Conservation (phyloP, 2,113 vertebrate species). For the Ibidorhyncha struthersii region DNA sequence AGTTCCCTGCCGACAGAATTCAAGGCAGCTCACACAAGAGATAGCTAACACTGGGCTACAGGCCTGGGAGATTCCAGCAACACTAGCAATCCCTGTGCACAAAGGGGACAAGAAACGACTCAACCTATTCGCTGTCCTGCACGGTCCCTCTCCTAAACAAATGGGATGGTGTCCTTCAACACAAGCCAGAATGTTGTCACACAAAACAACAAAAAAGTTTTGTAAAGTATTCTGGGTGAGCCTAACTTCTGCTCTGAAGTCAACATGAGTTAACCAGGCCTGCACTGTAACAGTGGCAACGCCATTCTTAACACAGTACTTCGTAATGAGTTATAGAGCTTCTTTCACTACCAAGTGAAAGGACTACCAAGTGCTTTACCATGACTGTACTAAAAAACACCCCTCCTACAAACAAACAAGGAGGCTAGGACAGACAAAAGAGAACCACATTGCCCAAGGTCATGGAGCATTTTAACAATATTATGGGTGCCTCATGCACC, state of each 20-base stretch:
- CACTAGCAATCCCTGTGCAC: background rate
- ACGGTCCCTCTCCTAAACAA: background rate
- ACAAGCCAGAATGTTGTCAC: background rate
- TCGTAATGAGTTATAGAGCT: background rate
- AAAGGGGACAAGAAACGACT: background rate
- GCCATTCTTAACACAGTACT: background rate
- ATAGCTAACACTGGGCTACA: background rate
- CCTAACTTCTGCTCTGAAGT: background rate
- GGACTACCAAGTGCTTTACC: background rate
- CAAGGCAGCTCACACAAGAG: background rate
- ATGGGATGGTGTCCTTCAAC: background rate
- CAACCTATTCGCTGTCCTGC: background rate
- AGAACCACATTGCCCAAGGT: background rate
- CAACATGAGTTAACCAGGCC: background rate
- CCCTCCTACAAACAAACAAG: background rate
- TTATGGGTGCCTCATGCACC: accelerated
- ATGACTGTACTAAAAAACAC: background rate
- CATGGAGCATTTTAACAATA: background rate
- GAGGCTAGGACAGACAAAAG: background rate
- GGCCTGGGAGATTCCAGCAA: background rate
- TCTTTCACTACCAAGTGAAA: background rate
- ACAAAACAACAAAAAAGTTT: background rate
- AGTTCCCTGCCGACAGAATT: background rate
- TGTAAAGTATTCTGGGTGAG: background rate
- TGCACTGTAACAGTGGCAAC: background rate